Evolutionary conservation across 2,888 invertebrate species (phyloP), one percentile per base, ranked within the genome.

Genomic region (Drosophila gaucha): DNA sequence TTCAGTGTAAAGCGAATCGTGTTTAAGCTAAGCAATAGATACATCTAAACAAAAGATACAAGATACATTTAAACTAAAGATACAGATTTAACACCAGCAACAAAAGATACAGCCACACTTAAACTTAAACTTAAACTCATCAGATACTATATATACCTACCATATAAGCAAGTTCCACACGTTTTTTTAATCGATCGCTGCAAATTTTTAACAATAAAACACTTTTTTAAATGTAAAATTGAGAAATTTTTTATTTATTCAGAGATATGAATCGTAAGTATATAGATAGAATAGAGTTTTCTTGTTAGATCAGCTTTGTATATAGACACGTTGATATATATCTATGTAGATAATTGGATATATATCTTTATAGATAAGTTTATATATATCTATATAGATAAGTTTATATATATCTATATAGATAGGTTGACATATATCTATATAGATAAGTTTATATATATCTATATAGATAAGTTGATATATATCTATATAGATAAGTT

Each of bases 11-110:
- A 64, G 30, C 50, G 44, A 60, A 44, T 52, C 56, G 35, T 51
- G 36, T 51, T 55, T 71, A 74, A 71, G 46, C 52, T 71, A 70
- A 62, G 47, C 41, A 39, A 52, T 33, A n/a, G 55, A 1, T 28
- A 44, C 28, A 43, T 43, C 30, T 28, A 28, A 18, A n/a, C n/a
- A n/a, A n/a, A n/a, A n/a, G n/a, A n/a, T n/a, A 2, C 26, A 18
- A 41, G 22, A 39, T 38, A 38, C 14, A 52, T 14, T 14, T 44
- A 33, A 10, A 30, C 16, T 41, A 22, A 38, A 30, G n/a, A n/a
- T n/a, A n/a, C n/a, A n/a, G n/a, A n/a, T n/a, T n/a, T n/a, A 22
- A 3, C 22, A 35, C 9, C 6, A n/a, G 16, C 30, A 28, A 10
- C 51, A 20, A 20, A 24, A 36, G 10, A 14, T 47, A 49, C 3